Base-by-base conservation (phyloP, 2,113 vertebrate genomes). In the Centropus bengalensis region DNA sequence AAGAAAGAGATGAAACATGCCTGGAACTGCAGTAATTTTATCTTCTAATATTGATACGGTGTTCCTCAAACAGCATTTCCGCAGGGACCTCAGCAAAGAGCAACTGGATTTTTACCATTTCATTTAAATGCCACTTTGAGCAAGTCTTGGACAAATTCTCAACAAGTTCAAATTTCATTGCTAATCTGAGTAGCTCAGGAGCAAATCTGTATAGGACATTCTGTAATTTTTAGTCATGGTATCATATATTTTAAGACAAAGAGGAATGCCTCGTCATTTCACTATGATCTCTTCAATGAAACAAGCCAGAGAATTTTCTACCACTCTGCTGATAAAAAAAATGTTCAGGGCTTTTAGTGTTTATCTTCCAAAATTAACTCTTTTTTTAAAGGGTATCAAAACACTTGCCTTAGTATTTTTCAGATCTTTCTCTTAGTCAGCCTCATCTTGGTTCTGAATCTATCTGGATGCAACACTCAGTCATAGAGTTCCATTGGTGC, bases 201-300 rank as follows among this genome's bases (percentile, higher is more conserved):
- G 32, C 55, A 83, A 85, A 94, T 74, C 27, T n/a, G 23, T 59
- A 74, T 10, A 77, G 32, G 63, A 68, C 16, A 66, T 80, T 90
- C 54, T 44, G 71, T 80, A 38, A 64, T 45, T 82, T 88, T 88
- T 81, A 95, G 86, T 86, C 86, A 77, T 23, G 33, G 17, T 54
- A 69, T 66, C 59, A 66, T 33, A 17, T n/a, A 91, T 59, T 96
- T 91, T 66, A 89, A 86, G 59, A 82, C 12, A 54, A 91, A 87
- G 76, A 51, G 22, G 40, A 82, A 79, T 14, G 67, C 60, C 42
- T 75, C 52, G 32, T 32, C 28, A 90, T 69, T 90, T 90, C 51
- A 45, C 54, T 36, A 55, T 28, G 23, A 87, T 14, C 26, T 84
- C 42, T 68, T 85, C 28, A 64, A n/a, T 38, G 49, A 73, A 54